Base-by-base conservation (phyloP, 2,888 invertebrate genomes). In the Agrilus mali region DNA sequence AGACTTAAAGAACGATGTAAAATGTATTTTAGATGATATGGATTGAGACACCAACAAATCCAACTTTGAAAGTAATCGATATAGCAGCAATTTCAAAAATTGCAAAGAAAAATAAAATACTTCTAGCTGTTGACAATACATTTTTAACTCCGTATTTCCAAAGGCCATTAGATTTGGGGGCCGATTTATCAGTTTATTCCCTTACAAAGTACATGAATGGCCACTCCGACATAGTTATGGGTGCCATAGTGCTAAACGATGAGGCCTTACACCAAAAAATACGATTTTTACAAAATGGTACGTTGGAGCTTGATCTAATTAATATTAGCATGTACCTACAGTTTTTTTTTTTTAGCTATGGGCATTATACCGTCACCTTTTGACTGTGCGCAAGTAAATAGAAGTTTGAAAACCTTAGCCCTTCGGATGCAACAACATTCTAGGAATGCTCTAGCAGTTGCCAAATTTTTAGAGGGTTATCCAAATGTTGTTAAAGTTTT, bases 31-130 rank as follows among this genome's bases (percentile, higher is more conserved):
- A 82, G 82, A 70, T 84, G 66, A 70, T 95, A 20, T 95, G 93
- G 92, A 64, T 93, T 46, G 95, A 95, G 65, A 82, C 86, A 0
- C 94, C 94, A 1, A 88, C 93, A 10, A 94, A 95, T 69, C 94
- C 94, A 0, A 65, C 84, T 7, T 64, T 93, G 50, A 86, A 86
- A 69, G 72, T 94, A 15, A 74, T 79, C 4, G 92, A 95, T 60
- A 85, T 95, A 39, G 72, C 75, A 52, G 78, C 73, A 1, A 68
- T 87, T 35, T 63, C 73, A 1, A 74, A 79, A 44, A 65, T 77
- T 3, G 72, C 76, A 43, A 78, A 73, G 55, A 63, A 63, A 10
- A 59, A 64, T 17, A 31, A 48, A 1, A 15, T 52, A 35, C 17
- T 51, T 4, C 17, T 55, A 7, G 49, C 44, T 7, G 49, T 56